phyloP scores from a whole-genome alignment of 1,140 invertebrate genomes.

The Drosophila mayri region DNA sequence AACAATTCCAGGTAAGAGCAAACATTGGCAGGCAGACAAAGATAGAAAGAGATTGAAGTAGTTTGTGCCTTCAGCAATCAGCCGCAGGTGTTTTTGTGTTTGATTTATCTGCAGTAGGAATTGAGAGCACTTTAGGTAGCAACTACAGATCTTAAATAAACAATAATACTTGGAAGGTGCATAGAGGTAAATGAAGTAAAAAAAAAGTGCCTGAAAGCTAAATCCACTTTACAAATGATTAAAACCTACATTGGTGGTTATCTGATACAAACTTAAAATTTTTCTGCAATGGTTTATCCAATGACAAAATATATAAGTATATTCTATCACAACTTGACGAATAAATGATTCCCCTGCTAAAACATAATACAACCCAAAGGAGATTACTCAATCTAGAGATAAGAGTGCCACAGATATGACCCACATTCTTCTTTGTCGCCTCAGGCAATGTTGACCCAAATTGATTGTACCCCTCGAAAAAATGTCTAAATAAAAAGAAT shows the following conservation, averaged over 20 bases:
- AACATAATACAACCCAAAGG: not conserved
- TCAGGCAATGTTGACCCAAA: conserved; percentile 32
- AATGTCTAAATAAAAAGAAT: conserved; percentile 23
- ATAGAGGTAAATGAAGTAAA: not conserved
- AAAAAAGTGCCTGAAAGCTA: not conserved
- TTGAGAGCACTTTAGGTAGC: not conserved
- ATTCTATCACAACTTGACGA: not conserved
- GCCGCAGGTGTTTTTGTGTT: conserved; percentile 22
- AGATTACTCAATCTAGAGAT: conserved; percentile 16
- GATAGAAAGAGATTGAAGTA: conserved; percentile 17
- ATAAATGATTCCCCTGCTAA: not conserved
- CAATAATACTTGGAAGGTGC: not conserved
- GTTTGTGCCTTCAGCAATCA: conserved; percentile 16
- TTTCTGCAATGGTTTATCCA: not conserved
- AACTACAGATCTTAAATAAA: conserved; percentile 1
- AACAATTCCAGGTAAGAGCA: conserved; percentile 31
- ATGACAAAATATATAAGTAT: not conserved
- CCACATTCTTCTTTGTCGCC: not conserved
- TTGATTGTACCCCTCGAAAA: conserved; percentile 25
- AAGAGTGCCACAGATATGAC: conserved; percentile 12
- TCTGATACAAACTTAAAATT: not conserved
- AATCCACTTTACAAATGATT: not conserved
- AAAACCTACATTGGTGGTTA: not conserved
- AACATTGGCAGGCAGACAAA: conserved; percentile 44
- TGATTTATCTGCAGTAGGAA: conserved; percentile 8